Percentiles rank a stretch among this genome's conserved stretches.
These are phyloP conservation scores for Lontra canadensis DNA, from an alignment of 2,113 vertebrate genomes.

Conservation along the genomic window DNA sequence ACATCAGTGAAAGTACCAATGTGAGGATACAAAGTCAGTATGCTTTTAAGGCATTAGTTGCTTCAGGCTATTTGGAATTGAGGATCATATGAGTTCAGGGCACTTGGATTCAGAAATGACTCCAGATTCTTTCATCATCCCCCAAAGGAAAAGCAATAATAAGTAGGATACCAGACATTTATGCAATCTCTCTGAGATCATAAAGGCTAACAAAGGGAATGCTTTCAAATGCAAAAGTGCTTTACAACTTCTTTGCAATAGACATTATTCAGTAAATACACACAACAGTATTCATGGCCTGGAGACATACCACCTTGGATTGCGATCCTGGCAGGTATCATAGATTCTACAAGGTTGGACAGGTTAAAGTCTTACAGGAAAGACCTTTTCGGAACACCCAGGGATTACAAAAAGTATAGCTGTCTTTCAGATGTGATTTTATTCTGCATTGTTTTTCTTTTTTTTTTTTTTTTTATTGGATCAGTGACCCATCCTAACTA, in stretches of 20 bases:
- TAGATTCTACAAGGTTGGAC: conserved; percentile 37
- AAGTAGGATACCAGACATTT: conserved; percentile 62
- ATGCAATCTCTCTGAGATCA: conserved; percentile 66
- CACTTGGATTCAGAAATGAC: conserved; percentile 41
- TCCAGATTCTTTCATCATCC: conserved; percentile 59
- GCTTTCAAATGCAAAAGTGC: conserved; percentile 36
- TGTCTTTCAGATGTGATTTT: conserved; percentile 37
- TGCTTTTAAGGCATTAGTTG: conserved; percentile 23
- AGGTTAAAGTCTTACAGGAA: conserved; percentile 42
- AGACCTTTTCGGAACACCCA: conserved; percentile 50
- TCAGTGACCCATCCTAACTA: neutral
- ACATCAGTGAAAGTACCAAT: neutral
- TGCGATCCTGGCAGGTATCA: conserved; percentile 26
- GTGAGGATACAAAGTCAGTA: neutral
- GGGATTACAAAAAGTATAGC: neutral
- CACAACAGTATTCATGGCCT: conserved; percentile 23
- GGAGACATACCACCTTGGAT: conserved; percentile 38
- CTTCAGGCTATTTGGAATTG: conserved; percentile 44
- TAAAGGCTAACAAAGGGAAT: conserved; percentile 42
- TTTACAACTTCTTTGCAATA: conserved; percentile 15
- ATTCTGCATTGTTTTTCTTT: neutral
- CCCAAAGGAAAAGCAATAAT: conserved; percentile 58
- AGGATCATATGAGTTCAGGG: conserved; percentile 44
- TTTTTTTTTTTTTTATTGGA: neutral
- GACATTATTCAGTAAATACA: conserved; percentile 21